Percentiles rank a stretch among this genome's conserved stretches.
These are phyloP conservation scores for Cataglyphis hispanica DNA, from an alignment of 1,140 invertebrate genomes.

Conservation along the genomic window DNA sequence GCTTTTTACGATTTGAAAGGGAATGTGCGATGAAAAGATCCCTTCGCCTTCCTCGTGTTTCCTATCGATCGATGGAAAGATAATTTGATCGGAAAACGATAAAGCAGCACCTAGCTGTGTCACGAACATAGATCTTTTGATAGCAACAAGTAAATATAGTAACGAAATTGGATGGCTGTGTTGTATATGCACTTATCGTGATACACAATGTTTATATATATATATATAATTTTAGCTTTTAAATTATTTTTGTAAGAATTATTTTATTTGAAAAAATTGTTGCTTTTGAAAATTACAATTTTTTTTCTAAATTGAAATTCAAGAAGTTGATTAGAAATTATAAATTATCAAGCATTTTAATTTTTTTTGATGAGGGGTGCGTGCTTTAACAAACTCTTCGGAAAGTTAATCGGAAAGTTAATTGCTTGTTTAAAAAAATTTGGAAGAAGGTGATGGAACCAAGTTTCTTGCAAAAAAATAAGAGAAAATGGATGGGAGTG, in stretches of 20 bases:
- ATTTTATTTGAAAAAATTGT: not conserved
- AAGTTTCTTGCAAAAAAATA: not conserved
- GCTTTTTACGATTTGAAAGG: slow-evolving; percentile 73
- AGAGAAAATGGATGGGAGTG: slow-evolving; percentile 8
- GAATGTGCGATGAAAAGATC: slow-evolving; percentile 66
- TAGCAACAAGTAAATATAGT: slow-evolving; percentile 55
- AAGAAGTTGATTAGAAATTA: not conserved
- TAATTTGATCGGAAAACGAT: slow-evolving; percentile 67
- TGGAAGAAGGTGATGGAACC: not conserved
- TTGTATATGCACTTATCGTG: not conserved
- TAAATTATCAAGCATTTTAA: not conserved
- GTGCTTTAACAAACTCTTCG: not conserved
- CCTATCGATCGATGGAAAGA: slow-evolving; percentile 46
- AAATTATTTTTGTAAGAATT: slow-evolving; percentile 1
- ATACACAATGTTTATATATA: not conserved
- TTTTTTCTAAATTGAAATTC: not conserved
- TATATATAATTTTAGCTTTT: not conserved
- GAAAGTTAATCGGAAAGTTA: not conserved
- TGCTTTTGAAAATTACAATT: not conserved
- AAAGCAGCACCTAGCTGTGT: slow-evolving; percentile 48
- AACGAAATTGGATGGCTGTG: slow-evolving; percentile 39
- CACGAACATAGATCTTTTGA: slow-evolving; percentile 58
- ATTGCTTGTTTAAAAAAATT: slow-evolving; percentile 33
- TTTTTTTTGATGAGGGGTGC: not conserved
- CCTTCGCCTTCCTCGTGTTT: slow-evolving; percentile 62